phyloP scores from a whole-genome alignment of 35 echinoderm and acorn worm genomes.

The Stichopus chloronotus region DNA sequence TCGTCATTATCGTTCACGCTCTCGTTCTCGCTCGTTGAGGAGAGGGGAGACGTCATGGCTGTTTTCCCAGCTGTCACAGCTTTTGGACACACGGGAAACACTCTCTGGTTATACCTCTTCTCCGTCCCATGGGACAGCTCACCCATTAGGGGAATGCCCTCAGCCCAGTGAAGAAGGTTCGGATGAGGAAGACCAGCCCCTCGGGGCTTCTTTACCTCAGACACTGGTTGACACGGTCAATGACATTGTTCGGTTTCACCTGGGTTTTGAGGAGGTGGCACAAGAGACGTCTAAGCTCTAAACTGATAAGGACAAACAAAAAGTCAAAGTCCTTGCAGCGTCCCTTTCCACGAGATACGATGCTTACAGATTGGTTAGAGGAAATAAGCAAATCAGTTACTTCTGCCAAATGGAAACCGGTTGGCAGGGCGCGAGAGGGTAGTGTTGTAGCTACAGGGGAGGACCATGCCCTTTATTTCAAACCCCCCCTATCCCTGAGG shows the following conservation, averaged over 20 bases:
- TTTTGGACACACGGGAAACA: conserved; percentile 6
- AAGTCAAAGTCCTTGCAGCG: too few species aligned
- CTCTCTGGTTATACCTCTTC: neutral
- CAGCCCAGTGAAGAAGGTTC: conserved; percentile 7
- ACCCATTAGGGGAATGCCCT: neutral
- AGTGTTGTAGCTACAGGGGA: neutral
- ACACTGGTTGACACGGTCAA: conserved; percentile 7
- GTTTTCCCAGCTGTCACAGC: conserved; percentile 15
- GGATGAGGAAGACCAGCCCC: conserved; percentile 12
- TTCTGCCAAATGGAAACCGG: neutral
- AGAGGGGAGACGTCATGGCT: conserved; percentile 1
- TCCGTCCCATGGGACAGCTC: neutral
- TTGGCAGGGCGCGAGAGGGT: conserved; percentile 9
- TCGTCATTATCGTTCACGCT: conserved; percentile 11
- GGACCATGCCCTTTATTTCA: neutral
- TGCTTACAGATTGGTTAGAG: neutral
- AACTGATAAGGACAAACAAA: too few species aligned
- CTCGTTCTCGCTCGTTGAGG: neutral
- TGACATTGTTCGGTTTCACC: too few species aligned
- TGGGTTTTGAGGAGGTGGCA: too few species aligned
- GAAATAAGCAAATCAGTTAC: neutral
- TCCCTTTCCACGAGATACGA: neutral
- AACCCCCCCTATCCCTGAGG: neutral
- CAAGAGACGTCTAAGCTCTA: too few species aligned
- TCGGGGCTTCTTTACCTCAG: conserved; percentile 1